These are phyloP conservation scores for Drosophila saltans DNA, from an alignment of 1,140 invertebrate genomes.

Conservation along the genomic window DNA sequence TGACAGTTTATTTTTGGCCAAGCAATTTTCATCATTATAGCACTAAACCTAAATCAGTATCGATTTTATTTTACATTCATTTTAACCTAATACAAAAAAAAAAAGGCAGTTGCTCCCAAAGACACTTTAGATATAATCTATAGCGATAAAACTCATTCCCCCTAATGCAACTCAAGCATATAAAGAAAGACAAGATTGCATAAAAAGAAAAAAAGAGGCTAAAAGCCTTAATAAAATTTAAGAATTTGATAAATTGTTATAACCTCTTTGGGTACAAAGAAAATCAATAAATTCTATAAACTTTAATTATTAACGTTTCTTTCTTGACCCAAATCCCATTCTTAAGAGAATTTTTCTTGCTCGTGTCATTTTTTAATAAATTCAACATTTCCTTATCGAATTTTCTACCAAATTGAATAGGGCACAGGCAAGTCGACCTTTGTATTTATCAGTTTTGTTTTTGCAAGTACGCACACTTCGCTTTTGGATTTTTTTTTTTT, in stretches of 20 bases:
- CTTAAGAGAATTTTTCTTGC: no score
- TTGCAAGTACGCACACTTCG: background rate
- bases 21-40: background rate
- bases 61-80: background rate
- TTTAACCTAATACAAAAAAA: background rate
- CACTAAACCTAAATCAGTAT: background rate
- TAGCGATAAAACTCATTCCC: background rate
- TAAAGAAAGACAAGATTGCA: background rate
- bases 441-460: background rate
- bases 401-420: slow-evolving; percentile 7
- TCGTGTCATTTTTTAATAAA: background rate
- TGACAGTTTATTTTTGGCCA: slow-evolving; percentile 1
- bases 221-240: no score
- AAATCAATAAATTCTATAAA: no score
- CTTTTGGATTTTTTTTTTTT: background rate
- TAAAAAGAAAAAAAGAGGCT: background rate
- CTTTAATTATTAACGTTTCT: no score
- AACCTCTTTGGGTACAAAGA: no score
- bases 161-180: background rate
- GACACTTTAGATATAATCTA: slow-evolving; percentile 2
- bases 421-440: slow-evolving; percentile 1
- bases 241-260: no score
- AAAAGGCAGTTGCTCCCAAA: background rate
- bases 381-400: background rate
- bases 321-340: no score